Base-by-base conservation (phyloP, 2,888 invertebrate species). In the Platynereis dumerilii region DNA sequence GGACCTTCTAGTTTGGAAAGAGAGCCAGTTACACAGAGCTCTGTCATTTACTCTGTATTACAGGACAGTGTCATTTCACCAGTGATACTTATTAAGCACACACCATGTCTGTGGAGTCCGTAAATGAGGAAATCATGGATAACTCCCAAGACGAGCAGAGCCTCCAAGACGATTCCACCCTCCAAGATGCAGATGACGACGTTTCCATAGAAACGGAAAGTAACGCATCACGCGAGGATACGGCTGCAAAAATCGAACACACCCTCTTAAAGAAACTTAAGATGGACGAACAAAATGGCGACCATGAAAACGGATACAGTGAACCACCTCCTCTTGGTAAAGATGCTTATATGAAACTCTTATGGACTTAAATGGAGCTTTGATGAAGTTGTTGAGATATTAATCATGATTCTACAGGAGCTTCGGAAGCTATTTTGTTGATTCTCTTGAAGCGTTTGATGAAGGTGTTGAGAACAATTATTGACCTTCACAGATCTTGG, bases 171-270 rank as follows among this genome's bases (percentile, higher is more conserved):
- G 34, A 34, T 7, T 34, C 34, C 34, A 12, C 7, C 12, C n/a
- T n/a, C n/a, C 34, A 5, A 12, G 34, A 34, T 34, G 34, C 34
- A 12, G 34, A 34, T 7, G 34, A 34, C 12, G 34, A 34, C 12
- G 34, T 34, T 34, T 34, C 34, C 34, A 53, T 69, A 12, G 69
- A 69, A 17, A 69, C 67, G 3, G 67, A 59, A 24, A 69, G 69
- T 48, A 69, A 61, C 24, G 69, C 68, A 27, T 69, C 67, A n/a
- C 44, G 48, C 24, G 69, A 69, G 62, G 69, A 69, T 48, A 65
- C 69, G 1, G 58, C 54, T 22, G 69, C 69, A n/a, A 69, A 69
- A 48, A 27, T 69, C 2, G 69, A 69, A 44, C 58, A 52, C 17
- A 65, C 63, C 20, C 60, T 69, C 45, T 53, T 61, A n/a, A 61